phyloP scores from a whole-genome alignment of 2,797 vertebrate genomes.

The Macropus fuliginosus region DNA sequence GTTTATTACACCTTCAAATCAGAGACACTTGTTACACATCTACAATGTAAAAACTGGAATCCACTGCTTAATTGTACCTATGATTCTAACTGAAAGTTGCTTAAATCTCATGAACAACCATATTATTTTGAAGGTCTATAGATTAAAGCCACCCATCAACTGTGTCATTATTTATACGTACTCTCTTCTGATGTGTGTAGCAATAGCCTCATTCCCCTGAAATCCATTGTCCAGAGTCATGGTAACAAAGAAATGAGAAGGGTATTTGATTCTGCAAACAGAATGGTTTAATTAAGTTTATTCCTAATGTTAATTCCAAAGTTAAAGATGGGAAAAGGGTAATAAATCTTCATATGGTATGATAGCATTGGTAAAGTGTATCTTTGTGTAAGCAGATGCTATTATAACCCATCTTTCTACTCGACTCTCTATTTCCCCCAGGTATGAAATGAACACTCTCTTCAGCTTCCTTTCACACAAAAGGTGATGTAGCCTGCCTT shows the following conservation, averaged over 20 bases:
- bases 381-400: background rate
- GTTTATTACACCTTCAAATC: background rate
- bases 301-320: background rate
- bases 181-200: background rate
- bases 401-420: background rate
- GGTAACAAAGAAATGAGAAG: background rate
- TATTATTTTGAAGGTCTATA: background rate
- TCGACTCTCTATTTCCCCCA: background rate
- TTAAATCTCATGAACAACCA: constrained; percentile 40
- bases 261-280: background rate
- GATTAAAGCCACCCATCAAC: background rate
- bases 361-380: background rate
- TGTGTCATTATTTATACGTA: constrained; percentile 37
- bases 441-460: background rate
- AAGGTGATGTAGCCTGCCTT: background rate
- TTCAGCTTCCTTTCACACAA: background rate
- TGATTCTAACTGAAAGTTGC: constrained; percentile 42
- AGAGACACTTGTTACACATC: constrained; percentile 13
- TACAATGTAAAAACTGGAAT: constrained; percentile 7
- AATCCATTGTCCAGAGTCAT: background rate
- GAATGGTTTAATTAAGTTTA: background rate
- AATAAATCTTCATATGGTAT: background rate
- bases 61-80: constrained; percentile 30
- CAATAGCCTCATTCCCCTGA: background rate
- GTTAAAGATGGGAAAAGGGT: background rate